Evolutionary conservation across 2,113 vertebrate species (phyloP).

Genomic region (Macroglossus sobrinus): DNA sequence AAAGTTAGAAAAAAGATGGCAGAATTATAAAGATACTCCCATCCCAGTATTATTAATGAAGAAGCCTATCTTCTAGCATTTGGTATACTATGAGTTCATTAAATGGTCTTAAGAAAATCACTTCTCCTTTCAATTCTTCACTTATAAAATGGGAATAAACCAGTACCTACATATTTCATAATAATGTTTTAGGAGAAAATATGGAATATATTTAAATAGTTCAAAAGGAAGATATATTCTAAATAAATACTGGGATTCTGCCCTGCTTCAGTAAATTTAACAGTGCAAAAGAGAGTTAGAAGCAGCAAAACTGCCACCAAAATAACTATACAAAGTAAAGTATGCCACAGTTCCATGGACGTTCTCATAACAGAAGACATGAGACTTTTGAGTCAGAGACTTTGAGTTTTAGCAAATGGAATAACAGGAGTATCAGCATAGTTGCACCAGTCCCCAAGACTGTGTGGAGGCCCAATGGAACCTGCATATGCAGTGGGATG

Average conservation of each 20-base stretch:
- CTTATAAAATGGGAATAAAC: neutral
- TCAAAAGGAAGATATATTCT: neutral
- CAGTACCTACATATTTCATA: neutral
- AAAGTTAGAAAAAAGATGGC: neutral
- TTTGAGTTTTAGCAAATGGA: neutral
- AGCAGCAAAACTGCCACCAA: neutral
- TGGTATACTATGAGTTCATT: neutral
- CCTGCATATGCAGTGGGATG: neutral
- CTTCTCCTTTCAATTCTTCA: neutral
- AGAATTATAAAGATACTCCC: neutral
- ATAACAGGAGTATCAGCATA: neutral
- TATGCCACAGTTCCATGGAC: neutral
- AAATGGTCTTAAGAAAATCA: slow-evolving; percentile 7
- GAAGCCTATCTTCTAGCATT: neutral
- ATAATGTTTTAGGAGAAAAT: neutral
- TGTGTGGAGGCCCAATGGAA: neutral
- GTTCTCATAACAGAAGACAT: neutral
- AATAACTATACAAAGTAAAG: neutral
- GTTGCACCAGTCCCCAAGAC: neutral
- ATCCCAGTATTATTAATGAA: neutral
- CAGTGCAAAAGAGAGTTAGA: neutral
- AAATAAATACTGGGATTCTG: neutral
- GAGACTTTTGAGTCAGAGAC: neutral
- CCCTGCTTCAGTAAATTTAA: neutral
- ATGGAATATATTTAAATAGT: neutral